These are phyloP conservation scores for Heliconius eleuchia DNA, from an alignment of 1,140 invertebrate species.

Conservation along the genomic window DNA sequence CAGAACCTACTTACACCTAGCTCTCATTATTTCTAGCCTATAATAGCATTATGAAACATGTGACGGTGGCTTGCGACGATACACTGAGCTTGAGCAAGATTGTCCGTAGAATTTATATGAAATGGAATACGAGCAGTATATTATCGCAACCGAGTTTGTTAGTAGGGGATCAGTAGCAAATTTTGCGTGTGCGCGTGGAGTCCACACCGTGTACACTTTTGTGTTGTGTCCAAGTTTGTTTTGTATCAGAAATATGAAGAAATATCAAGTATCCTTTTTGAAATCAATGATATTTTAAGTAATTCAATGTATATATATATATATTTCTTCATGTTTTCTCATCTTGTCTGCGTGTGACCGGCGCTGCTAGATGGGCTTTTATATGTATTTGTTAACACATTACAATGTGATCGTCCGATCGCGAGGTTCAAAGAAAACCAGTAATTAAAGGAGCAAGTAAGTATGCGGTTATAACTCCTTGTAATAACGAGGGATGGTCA, in stretches of 20 bases:
- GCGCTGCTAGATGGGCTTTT: constrained; percentile 8
- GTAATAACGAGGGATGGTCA: constrained; percentile 9
- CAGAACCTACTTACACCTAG: constrained; percentile 45
- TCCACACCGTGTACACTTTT: constrained; percentile 67
- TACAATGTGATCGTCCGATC: neutral
- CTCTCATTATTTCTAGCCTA: constrained; percentile 47
- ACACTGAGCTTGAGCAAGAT: constrained; percentile 24
- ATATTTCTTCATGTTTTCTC: neutral
- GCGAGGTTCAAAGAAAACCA: neutral
- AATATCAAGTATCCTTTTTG: neutral
- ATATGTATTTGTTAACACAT: constrained; percentile 1
- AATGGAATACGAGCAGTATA: constrained; percentile 40
- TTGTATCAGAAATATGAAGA: constrained; percentile 27
- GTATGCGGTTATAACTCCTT: constrained; percentile 10
- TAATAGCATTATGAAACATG: constrained; percentile 46
- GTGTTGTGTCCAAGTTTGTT: constrained; percentile 41
- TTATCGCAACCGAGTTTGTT: constrained; percentile 64
- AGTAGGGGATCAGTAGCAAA: constrained; percentile 73
- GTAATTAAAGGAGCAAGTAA: neutral
- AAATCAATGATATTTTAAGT: neutral
- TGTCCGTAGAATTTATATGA: neutral
- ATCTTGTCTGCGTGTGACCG: neutral
- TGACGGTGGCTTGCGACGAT: constrained; percentile 39
- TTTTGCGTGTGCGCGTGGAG: constrained; percentile 74
- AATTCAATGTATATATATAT: neutral